A percentile compares a stretch with the other conserved stretches of the same genome.
phyloP scores from a whole-genome alignment of 1,140 invertebrate species.

The Gonatopus flavifemur region DNA sequence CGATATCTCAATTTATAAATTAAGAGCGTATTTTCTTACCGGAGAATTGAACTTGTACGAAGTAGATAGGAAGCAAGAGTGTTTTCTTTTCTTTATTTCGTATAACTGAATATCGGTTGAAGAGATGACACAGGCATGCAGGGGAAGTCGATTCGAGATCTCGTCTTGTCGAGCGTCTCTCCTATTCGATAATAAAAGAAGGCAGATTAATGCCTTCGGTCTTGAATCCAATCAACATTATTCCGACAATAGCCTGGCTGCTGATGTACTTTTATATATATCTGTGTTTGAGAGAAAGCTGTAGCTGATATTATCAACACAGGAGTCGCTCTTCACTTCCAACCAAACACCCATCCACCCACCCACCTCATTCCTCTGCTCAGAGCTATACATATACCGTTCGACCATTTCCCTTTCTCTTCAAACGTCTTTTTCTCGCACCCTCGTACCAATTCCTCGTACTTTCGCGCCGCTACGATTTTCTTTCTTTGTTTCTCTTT shows the following conservation, averaged over 20 bases:
- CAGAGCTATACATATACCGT: conserved; percentile 25
- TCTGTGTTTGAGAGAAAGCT: too few species aligned
- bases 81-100: too few species aligned
- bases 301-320: conserved; percentile 56
- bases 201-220: conserved; percentile 56
- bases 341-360: conserved; percentile 21
- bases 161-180: conserved; percentile 3
- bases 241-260: conserved; percentile 55
- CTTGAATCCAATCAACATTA: conserved; percentile 60
- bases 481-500: background rate
- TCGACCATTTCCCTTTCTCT: too few species aligned
- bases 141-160: background rate
- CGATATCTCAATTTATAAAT: too few species aligned
- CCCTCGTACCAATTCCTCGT: too few species aligned
- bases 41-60: too few species aligned
- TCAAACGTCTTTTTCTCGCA: conserved; percentile 23
- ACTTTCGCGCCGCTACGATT: conserved; percentile 23
- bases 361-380: conserved; percentile 20
- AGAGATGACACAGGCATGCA: too few species aligned
- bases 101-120: conserved; percentile 17
- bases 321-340: conserved; percentile 30
- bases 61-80: too few species aligned
- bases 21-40: too few species aligned
- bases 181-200: conserved; percentile 51
- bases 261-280: conserved; percentile 54